Base-by-base conservation (phyloP, 2,888 invertebrate species). In the Chloroclysta siterata region DNA sequence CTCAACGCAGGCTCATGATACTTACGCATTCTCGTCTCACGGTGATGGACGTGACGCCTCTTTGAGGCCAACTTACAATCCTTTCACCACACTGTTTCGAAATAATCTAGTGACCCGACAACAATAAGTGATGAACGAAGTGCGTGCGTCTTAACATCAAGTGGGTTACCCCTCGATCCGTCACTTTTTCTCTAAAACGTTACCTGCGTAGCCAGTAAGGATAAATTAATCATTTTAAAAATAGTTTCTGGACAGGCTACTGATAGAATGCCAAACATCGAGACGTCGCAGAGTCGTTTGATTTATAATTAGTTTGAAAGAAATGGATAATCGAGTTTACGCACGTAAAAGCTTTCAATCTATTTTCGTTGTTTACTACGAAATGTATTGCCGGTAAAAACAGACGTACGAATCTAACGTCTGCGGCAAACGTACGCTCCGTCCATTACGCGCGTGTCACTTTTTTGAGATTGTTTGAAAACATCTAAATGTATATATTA, bases 221-320 rank as follows among this genome's bases (percentile, higher is more conserved):
- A 57, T 41, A 14, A 22, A 15, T n/a, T 0, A n/a, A 51, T 54
- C 14, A 42, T 42, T 42, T 42, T 42, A 22, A 54, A 60, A 39
- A 55, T 51, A 55, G 39, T 47, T 62, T 46, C 52, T 61, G 28
- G 61, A 56, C 55, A 56, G 56, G 39, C 39, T 53, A 39, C 47
- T 56, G 46, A 52, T 56, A 53, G 15, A 50, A 60, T 60, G 39
- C 47, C 59, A 51, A 36, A 61, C 29, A 22, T 15, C 28, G 15
- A 2, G 22, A 41, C 50, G 51, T 46, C 42, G 39, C n/a, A 44
- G 28, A 28, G 33, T 5, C 50, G 22, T n/a, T n/a, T n/a, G 10
- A 41, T 33, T 50, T 60, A 52, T 52, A 44, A 52, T 36, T 59
- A 59, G 33, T 17, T 22, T 14, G 14, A 47, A 53, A 59, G 17